Evolutionary conservation across 92 coral and sea anemone genomes (phyloP).

Genomic region (Siderastrea radians): DNA sequence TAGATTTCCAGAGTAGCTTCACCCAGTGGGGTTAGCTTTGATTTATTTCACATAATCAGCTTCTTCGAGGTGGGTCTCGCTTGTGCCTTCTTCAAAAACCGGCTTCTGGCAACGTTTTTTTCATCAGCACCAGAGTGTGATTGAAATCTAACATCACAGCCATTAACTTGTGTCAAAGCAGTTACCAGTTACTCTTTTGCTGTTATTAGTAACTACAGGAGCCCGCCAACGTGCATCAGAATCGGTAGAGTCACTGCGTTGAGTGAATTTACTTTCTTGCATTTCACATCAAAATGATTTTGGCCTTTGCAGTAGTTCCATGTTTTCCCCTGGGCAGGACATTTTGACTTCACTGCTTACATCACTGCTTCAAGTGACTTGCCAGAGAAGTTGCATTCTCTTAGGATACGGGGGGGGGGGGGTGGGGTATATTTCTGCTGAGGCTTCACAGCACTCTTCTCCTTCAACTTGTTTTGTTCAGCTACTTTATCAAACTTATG

Average conservation of each 20-base stretch:
- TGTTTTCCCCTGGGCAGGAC: slow-evolving; percentile 29
- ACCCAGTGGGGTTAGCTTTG: slow-evolving; percentile 43
- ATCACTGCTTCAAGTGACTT: neutral
- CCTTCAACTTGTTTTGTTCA: neutral
- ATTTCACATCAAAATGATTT: slow-evolving; percentile 40
- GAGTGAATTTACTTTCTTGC: slow-evolving; percentile 43
- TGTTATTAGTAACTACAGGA: neutral
- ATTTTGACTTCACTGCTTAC: neutral
- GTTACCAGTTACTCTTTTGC: slow-evolving; percentile 5
- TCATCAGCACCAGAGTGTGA: slow-evolving; percentile 56
- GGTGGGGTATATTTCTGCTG: neutral
- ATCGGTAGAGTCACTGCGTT: slow-evolving; percentile 29
- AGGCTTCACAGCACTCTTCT: neutral
- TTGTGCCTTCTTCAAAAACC: slow-evolving; percentile 13
- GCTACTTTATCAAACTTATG: slow-evolving; percentile 1
- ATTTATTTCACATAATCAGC: slow-evolving; percentile 45
- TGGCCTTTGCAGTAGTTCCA: slow-evolving; percentile 31
- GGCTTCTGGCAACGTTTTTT: slow-evolving; percentile 34
- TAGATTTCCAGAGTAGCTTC: slow-evolving; percentile 14
- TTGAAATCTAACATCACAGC: slow-evolving; percentile 52
- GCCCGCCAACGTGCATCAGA: slow-evolving; percentile 30
- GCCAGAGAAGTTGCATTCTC: slow-evolving; percentile 9
- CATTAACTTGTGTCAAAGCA: slow-evolving; percentile 51
- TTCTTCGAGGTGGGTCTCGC: slow-evolving; percentile 29
- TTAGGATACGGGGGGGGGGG: neutral